Evolutionary conservation across 2,113 vertebrate species (phyloP), one percentile per base, ranked within the genome.

Genomic region (Thinocorus orbignyianus): DNA sequence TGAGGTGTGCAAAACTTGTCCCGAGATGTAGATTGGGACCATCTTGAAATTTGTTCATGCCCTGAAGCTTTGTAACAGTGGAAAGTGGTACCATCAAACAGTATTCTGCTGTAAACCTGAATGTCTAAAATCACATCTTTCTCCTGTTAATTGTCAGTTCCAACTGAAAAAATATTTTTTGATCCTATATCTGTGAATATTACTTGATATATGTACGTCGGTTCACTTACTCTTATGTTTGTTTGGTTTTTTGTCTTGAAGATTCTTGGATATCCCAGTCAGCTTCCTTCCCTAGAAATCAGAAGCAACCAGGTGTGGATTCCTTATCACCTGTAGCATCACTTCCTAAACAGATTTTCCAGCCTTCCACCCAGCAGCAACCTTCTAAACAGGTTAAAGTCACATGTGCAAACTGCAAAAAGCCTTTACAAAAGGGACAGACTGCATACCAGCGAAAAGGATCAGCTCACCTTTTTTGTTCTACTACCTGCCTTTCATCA

Each of bases 211-310:
- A 30, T 3, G 17, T 68, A 55, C 48, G 26, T 26, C 15, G 95
- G 26, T 89, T 94, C 46, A 81, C 62, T 94, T 81, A 69, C 42
- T 37, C 90, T 60, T 33, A 61, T 54, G 26, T 41, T 24, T 89
- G 33, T 82, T 61, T 74, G 42, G 24, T 93, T 72, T 68, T 97
- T 97, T 97, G 44, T 97, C 95, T 97, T 98, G 74, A 95, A 99
- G 99, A 99, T 98, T 99, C 98, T 37, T 99, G 99, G 99, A 99
- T 99, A 97, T 99, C 99, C 71, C 99, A 99, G 94, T 99, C 99
- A 17, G 99, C 99, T 66, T 99, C 99, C 64, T 99, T 99, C 93
- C 99, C 99, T 44, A 99, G 99, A 69, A 99, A 99, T 97, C 99
- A 99, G 97, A 99, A 99, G 86, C 99, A 99, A 81, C 98, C 99